Evolutionary conservation across 2,113 vertebrate species (phyloP).

Genomic region (Pseudolaguvia tuberculata): DNA sequence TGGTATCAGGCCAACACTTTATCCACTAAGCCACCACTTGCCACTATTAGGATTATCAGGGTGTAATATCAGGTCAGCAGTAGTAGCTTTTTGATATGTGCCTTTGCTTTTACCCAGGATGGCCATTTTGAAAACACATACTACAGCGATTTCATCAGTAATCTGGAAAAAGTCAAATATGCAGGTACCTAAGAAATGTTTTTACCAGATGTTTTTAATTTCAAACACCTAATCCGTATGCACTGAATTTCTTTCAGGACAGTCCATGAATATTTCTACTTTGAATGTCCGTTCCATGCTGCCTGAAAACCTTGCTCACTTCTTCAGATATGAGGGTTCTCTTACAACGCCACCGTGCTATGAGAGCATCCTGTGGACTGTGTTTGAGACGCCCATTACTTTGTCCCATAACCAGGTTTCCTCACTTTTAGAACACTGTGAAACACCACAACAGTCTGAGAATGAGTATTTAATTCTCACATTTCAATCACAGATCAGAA

Average conservation of each 20-base stretch:
- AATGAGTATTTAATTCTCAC: neutral
- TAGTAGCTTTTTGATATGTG: constrained; percentile 10
- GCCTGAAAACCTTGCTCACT: constrained; percentile 76
- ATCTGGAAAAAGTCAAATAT: constrained; percentile 72
- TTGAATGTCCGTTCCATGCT: constrained; percentile 81
- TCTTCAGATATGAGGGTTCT: constrained; percentile 83
- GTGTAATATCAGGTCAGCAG: neutral
- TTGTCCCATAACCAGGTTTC: constrained; percentile 80
- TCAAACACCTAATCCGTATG: neutral
- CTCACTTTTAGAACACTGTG: neutral
- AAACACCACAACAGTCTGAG: neutral
- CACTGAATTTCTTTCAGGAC: constrained; percentile 60
- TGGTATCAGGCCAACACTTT: no score
- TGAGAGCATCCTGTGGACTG: constrained; percentile 82
- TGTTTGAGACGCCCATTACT: constrained; percentile 76
- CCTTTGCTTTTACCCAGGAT: constrained; percentile 63
- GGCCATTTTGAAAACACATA: constrained; percentile 83
- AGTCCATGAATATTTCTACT: constrained; percentile 66
- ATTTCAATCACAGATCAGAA: constrained; percentile 62
- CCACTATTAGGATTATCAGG: constrained; percentile 8
- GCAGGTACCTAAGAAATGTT: constrained; percentile 67
- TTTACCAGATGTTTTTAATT: neutral
- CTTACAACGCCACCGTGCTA: constrained; percentile 84
- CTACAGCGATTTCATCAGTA: constrained; percentile 81
- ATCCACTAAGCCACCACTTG: no score